Evolutionary conservation across 1,140 invertebrate genomes (phyloP).

Genomic region (Drosophila dunni): DNA sequence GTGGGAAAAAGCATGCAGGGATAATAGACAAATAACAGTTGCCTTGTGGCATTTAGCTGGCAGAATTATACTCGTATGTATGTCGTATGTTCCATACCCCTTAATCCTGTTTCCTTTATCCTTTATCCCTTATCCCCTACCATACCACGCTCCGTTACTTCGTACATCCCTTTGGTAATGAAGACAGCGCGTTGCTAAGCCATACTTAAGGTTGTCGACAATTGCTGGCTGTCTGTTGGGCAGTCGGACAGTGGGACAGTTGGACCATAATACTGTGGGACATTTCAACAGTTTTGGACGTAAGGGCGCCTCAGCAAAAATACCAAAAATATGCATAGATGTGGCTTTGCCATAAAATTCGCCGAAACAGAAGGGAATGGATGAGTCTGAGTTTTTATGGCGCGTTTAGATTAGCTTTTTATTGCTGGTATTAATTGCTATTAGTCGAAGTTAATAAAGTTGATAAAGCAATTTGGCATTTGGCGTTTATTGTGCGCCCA

Average conservation of each 20-base stretch:
- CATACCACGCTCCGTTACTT: constrained; percentile 13
- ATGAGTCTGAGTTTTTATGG: constrained; percentile 64
- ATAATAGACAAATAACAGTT: constrained; percentile 83
- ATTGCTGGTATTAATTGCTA: constrained; percentile 83
- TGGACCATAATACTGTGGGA: neutral
- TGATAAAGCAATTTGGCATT: constrained; percentile 83
- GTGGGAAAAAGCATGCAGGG: constrained; percentile 60
- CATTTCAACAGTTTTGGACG: too few species aligned
- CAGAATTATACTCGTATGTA: constrained; percentile 47
- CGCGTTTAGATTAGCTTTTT: constrained; percentile 78
- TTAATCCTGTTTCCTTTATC: neutral
- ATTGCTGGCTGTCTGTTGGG: constrained; percentile 48
- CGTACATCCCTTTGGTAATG: constrained; percentile 67
- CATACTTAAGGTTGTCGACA: constrained; percentile 83
- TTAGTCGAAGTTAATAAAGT: constrained; percentile 83
- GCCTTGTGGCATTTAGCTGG: constrained; percentile 77
- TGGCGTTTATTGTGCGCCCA: constrained; percentile 71
- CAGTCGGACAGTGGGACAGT: constrained; percentile 8
- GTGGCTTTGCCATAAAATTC: constrained; percentile 46
- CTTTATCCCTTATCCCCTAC: neutral
- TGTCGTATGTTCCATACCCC: neutral
- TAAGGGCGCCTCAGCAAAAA: constrained; percentile 17
- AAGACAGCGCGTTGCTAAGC: constrained; percentile 76
- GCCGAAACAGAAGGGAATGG: constrained; percentile 53
- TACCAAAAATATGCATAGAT: constrained; percentile 66